Evolutionary conservation across 2,888 invertebrate species (phyloP).

Genomic region (Subacronicta megacephala): DNA sequence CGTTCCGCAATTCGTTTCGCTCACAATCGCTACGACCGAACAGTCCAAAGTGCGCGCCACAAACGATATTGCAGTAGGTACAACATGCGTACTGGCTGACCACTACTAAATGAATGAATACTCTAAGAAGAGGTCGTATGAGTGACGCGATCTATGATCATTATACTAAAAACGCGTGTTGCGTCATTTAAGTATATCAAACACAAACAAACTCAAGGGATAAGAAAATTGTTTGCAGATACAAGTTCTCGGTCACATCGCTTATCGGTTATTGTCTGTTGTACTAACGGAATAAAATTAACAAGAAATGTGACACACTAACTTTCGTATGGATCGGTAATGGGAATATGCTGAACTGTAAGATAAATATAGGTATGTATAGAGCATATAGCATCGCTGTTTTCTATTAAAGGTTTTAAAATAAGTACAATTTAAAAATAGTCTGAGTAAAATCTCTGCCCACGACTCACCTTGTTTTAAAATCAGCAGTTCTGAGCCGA

Average conservation of each 20-base stretch:
- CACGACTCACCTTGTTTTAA: conserved; percentile 58
- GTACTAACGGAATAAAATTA: conserved; percentile 9
- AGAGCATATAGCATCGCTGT: neutral
- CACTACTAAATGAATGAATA: conserved; percentile 62
- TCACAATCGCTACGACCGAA: conserved; percentile 35
- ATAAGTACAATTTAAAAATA: conserved; percentile 30
- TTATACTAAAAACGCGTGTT: conserved; percentile 64
- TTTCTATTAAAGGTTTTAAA: conserved; percentile 4
- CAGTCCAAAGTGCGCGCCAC: conserved; percentile 53
- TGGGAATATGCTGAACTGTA: conserved; percentile 6
- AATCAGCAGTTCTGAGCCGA: conserved; percentile 45
- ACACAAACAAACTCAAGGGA: conserved; percentile 38
- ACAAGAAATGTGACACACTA: conserved; percentile 21
- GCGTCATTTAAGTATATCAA: conserved; percentile 63
- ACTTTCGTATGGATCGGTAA: neutral
- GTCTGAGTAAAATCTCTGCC: conserved; percentile 41
- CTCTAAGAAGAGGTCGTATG: conserved; percentile 52
- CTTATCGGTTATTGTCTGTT: conserved; percentile 50
- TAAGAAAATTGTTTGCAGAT: conserved; percentile 47
- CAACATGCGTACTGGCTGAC: conserved; percentile 39
- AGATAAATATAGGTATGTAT: neutral
- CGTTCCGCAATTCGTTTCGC: conserved; percentile 45
- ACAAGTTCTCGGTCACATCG: conserved; percentile 48
- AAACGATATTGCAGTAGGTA: conserved; percentile 37
- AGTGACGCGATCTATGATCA: conserved; percentile 62